Base-by-base conservation (phyloP, 1,140 invertebrate species). In the Alviniconcha marisindica region DNA sequence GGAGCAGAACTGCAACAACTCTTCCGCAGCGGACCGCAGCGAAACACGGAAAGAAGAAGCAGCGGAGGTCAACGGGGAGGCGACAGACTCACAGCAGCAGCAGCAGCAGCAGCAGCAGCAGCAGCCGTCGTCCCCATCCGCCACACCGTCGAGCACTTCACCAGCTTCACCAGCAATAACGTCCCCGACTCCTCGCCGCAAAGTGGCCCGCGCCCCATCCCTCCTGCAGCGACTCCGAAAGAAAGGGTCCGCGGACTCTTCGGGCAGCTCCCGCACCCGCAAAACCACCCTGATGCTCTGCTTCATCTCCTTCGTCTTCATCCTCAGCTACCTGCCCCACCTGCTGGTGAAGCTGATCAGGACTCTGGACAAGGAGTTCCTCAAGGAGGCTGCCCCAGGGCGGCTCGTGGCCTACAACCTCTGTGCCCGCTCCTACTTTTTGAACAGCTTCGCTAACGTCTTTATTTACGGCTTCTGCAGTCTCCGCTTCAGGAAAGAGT, bases 381-480 rank as follows among this genome's bases (percentile, higher is more conserved):
- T 82, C 0, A 63, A 83, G 15, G 81, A 83, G 38, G 60, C 78
- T n/a, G 83, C 77, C 18, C 73, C 76, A 1, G 69, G 42, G 2
- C 84, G 83, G 18, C 69, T 89, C 0, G 44, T 91, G 5, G 18
- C 84, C n/a, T 92, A 92, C 81, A 92, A 91, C 79, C 86, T 91
- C 28, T 85, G 88, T 10, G 88, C 90, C 36, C 79, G 91, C 1
- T 90, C 90, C 1, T 91, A 89, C 77, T 86, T 92, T 69, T 87
- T 92, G 5, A 92, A 91, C 81, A 88, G 84, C 81, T 87, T 87
- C 14, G 79, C 84, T n/a, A 92, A 92, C 74, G 87, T 87, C 2
- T 90, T 91, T 63, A 88, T 92, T 33, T 92, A 92, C 82, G 90
- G 90, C 69, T 89, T 92, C 44, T 85, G 90, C 77, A 91, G 90